phyloP scores from a whole-genome alignment of 2,888 invertebrate genomes.

The Apoda limacodes region DNA sequence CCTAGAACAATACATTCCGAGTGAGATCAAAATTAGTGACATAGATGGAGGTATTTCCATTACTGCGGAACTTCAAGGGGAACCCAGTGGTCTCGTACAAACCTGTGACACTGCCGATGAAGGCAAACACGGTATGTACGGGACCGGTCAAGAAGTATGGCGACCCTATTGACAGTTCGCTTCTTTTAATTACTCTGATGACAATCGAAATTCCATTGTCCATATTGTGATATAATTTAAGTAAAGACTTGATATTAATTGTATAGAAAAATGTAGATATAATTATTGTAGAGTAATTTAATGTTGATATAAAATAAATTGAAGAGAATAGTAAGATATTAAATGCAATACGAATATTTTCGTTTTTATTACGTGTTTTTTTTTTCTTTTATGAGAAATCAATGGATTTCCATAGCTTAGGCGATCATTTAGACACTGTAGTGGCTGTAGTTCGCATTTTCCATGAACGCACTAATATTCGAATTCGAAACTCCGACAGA shows the following conservation, averaged over 20 bases:
- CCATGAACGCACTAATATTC: no score
- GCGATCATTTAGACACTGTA: no score
- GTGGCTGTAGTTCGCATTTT: no score
- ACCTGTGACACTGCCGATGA: conserved; percentile 66
- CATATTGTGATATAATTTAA: conserved; percentile 68
- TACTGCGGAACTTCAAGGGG: conserved; percentile 51
- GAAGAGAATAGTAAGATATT: conserved; percentile 28
- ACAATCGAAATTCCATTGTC: conserved; percentile 47
- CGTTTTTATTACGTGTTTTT: conserved; percentile 19
- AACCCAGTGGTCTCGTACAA: conserved; percentile 59
- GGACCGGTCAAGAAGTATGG: conserved; percentile 73
- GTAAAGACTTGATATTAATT: conserved; percentile 25
- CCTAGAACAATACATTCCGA: conserved; percentile 73
- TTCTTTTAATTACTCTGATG: conserved; percentile 17
- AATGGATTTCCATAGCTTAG: no score
- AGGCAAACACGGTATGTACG: conserved; percentile 58
- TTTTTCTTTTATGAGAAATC: no score
- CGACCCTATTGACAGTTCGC: conserved; percentile 75
- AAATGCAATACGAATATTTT: conserved; percentile 25
- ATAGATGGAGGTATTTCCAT: conserved; percentile 70
- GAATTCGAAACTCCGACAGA: no score
- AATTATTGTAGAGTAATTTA: conserved; percentile 64
- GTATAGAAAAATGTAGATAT: conserved; percentile 27
- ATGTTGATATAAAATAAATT: conserved; percentile 51
- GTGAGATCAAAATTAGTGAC: conserved; percentile 73